phyloP scores from a whole-genome alignment of 2,888 invertebrate species.

The Cosmia pyralina region DNA sequence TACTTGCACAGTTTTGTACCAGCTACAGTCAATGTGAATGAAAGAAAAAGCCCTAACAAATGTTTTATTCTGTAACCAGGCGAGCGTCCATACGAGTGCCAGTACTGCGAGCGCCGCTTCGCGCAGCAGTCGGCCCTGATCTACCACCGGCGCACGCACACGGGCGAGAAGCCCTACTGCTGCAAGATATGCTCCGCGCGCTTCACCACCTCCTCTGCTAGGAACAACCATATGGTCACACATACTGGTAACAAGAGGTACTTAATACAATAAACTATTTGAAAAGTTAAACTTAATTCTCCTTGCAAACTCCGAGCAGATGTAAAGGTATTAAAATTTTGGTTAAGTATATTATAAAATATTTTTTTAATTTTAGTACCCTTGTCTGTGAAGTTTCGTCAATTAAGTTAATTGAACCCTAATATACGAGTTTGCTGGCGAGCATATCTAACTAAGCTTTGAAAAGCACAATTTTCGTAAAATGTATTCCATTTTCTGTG shows the following conservation, averaged over 20 bases:
- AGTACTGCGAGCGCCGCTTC: conserved; percentile 86
- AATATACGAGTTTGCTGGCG: background rate
- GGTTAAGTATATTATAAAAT: too few relatives aligned
- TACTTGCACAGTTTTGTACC: too few relatives aligned
- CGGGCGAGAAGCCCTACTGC: conserved; percentile 88
- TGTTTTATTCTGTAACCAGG: conserved; percentile 68
- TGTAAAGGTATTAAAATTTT: background rate
- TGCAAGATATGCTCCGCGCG: conserved; percentile 86
- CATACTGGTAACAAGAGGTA: conserved; percentile 86
- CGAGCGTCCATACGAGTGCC: conserved; percentile 88
- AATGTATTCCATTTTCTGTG: background rate
- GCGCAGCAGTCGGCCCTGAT: conserved; percentile 89
- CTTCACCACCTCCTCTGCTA: conserved; percentile 88
- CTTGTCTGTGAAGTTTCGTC: background rate
- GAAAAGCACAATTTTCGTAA: background rate
- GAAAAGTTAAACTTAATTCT: background rate
- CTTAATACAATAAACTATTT: background rate
- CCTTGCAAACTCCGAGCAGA: background rate
- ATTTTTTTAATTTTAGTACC: too few relatives aligned
- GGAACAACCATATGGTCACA: conserved; percentile 87
- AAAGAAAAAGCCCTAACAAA: background rate
- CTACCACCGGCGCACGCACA: conserved; percentile 89
- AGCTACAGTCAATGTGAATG: too few relatives aligned
- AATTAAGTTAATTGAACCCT: background rate
- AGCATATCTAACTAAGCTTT: background rate